Percentiles rank a stretch among this genome's conserved stretches.
Evolutionary conservation across 2,797 vertebrate species (phyloP).

Genomic region (Galagoides demidoff): DNA sequence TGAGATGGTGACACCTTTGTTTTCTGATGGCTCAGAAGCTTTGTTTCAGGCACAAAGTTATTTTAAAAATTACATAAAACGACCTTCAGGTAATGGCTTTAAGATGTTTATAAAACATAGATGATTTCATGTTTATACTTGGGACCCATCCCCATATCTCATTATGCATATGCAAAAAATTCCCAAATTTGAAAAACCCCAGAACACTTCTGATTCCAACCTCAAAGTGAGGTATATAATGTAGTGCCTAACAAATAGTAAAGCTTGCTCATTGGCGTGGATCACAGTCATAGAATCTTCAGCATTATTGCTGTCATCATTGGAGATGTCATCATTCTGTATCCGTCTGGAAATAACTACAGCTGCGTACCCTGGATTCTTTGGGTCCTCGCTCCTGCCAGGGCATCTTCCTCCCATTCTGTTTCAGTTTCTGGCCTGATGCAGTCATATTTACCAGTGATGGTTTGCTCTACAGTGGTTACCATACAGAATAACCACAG

Average conservation of each 20-base stretch:
- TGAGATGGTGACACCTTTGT: not conserved
- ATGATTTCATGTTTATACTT: not conserved
- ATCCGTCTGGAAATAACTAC: not conserved
- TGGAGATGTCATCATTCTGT: not conserved
- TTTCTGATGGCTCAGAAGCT: not conserved
- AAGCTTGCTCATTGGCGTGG: not conserved
- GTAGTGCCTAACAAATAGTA: not conserved
- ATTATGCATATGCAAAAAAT: not conserved
- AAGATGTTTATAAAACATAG: not conserved
- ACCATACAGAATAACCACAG: not conserved
- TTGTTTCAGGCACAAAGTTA: not conserved
- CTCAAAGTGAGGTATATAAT: not conserved
- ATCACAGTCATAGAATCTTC: not conserved
- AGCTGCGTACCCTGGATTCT: not conserved
- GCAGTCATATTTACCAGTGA: not conserved
- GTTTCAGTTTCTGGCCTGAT: not conserved
- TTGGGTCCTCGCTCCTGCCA: not conserved
- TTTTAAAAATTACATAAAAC: not conserved
- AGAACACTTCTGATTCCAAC: not conserved
- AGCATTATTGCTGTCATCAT: not conserved
- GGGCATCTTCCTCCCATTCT: not conserved
- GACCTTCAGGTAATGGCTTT: not conserved
- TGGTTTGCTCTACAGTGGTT: not conserved
- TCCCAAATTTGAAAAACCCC: not conserved
- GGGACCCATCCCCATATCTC: not conserved